Evolutionary conservation across 2,113 vertebrate species (phyloP).

Genomic region (Accipiter cooperii): DNA sequence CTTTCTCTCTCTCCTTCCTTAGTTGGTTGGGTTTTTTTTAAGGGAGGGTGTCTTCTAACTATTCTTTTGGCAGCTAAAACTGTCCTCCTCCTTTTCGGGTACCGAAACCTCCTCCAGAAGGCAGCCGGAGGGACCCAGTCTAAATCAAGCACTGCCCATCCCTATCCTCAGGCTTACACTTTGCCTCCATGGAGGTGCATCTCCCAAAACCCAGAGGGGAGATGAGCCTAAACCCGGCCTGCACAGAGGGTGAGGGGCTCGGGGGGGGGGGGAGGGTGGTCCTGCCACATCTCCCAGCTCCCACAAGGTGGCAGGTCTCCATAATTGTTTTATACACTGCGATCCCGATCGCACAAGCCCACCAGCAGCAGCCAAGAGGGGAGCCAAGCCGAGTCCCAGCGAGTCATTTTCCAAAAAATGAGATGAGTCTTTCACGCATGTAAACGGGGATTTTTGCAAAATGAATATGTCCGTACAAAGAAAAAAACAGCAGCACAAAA

Average conservation of each 20-base stretch:
- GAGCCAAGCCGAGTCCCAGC: background rate
- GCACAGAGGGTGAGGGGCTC: background rate
- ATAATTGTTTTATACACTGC: background rate
- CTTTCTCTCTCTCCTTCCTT: background rate
- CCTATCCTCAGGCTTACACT: background rate
- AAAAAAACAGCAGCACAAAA: too few species aligned
- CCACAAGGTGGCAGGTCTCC: conserved; percentile 42
- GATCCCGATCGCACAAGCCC: background rate
- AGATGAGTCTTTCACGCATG: fast-evolving
- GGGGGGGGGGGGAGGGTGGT: background rate
- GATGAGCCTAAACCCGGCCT: background rate
- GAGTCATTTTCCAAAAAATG: fast-evolving
- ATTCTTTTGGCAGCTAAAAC: background rate
- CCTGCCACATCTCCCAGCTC: background rate
- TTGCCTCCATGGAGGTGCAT: background rate
- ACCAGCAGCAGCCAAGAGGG: background rate
- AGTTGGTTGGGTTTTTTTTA: background rate
- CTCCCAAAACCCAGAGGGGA: background rate
- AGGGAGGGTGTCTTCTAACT: background rate
- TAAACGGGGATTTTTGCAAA: background rate
- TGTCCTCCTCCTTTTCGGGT: background rate
- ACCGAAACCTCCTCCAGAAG: background rate
- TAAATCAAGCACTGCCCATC: background rate
- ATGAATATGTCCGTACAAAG: fast-evolving
- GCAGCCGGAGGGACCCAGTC: fast-evolving